These are phyloP conservation scores for Pseudobourletiella spinata DNA, from an alignment of 1,140 invertebrate species.

Conservation along the genomic window DNA sequence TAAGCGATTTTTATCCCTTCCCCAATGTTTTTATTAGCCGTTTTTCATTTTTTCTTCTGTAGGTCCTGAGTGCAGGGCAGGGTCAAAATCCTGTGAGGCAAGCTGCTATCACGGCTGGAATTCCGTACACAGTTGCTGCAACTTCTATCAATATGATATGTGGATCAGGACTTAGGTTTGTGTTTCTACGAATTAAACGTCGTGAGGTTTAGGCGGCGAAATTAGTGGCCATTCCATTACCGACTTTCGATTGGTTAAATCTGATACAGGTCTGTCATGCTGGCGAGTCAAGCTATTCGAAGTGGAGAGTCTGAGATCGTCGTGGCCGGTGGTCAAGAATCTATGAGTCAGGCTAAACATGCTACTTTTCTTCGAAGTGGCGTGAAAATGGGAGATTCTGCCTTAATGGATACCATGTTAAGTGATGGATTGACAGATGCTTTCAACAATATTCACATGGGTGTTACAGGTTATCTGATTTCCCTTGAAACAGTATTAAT, in stretches of 20 bases:
- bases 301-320: conserved; percentile 60
- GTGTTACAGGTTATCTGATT: conserved; percentile 58
- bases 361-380: conserved; percentile 55
- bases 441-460: conserved; percentile 72
- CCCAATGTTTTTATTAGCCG: no score
- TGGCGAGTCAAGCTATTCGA: conserved; percentile 61
- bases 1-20: no score
- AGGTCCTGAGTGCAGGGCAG: conserved; percentile 60
- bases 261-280: conserved; percentile 51
- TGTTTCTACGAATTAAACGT: no score
- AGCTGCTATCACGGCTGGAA: conserved; percentile 64
- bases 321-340: conserved; percentile 76
- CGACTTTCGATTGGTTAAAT: not conserved
- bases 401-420: conserved; percentile 61
- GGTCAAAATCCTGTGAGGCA: conserved; percentile 82
- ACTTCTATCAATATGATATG: conserved; percentile 75
- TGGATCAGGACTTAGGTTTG: conserved; percentile 72
- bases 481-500: not conserved
- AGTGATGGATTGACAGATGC: conserved; percentile 72
- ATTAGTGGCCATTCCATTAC: no score
- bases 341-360: conserved; percentile 73
- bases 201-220: no score
- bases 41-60: not conserved
- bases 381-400: conserved; percentile 58
- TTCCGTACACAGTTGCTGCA: conserved; percentile 62